Conservation (phyloP, 2,888 invertebrate species). For the Rhingia rostrata region DNA sequence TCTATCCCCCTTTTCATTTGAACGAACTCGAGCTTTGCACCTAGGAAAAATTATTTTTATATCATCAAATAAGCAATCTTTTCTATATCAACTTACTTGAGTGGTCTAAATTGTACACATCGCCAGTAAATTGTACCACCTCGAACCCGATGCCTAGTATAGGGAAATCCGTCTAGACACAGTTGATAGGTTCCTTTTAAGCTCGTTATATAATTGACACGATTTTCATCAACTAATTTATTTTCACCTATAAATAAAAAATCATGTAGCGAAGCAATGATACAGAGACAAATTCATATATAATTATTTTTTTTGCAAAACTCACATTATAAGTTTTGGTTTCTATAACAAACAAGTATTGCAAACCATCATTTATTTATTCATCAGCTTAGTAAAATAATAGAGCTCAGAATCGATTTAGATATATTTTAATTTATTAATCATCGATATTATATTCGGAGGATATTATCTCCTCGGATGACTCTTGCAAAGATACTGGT, state of each 20-base stretch:
- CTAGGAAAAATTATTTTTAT: conserved; percentile 56
- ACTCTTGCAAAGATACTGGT: conserved; percentile 58
- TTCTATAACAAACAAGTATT: not conserved
- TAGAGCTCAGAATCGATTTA: not conserved
- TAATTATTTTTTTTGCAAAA: conserved; percentile 9
- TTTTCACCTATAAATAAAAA: conserved; percentile 50
- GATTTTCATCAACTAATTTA: conserved; percentile 75
- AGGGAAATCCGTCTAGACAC: conserved; percentile 79
- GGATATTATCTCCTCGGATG: conserved; percentile 40
- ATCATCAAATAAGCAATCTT: not conserved
- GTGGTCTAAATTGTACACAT: conserved; percentile 80
- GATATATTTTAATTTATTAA: conserved; percentile 37
- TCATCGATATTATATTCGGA: conserved; percentile 76
- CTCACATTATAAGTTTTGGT: conserved; percentile 33
- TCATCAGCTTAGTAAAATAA: conserved; percentile 1
- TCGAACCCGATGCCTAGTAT: conserved; percentile 79
- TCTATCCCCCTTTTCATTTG: conserved; percentile 77
- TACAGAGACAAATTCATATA: not conserved
- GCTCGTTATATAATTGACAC: conserved; percentile 78
- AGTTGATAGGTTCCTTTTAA: conserved; percentile 79
- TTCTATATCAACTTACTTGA: conserved; percentile 76
- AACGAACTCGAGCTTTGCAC: conserved; percentile 78
- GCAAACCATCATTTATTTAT: not conserved
- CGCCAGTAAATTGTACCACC: conserved; percentile 80
- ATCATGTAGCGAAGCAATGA: conserved; percentile 15